Conservation (phyloP, 1,140 invertebrate species). For the Orius insidiosus region DNA sequence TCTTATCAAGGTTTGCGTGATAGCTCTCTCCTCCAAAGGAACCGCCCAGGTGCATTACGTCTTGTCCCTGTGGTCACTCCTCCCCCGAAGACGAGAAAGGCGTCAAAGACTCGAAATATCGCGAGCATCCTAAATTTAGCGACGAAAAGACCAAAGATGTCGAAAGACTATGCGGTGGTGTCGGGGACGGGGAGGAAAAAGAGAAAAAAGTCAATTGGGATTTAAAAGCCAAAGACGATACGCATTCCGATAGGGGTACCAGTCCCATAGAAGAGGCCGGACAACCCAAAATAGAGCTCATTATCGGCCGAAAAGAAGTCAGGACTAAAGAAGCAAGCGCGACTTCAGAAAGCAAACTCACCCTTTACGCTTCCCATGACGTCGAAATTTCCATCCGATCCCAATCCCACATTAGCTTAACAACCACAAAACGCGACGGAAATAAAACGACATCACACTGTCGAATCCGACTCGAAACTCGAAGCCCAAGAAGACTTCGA, state of each 20-base stretch:
- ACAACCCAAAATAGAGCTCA: conserved; percentile 28
- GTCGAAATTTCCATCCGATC: conserved; percentile 33
- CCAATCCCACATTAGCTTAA: conserved; percentile 32
- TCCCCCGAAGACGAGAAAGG: conserved; percentile 30
- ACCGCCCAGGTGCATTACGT: conserved; percentile 6
- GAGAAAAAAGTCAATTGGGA: conserved; percentile 15
- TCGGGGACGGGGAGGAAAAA: conserved; percentile 22
- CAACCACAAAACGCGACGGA: conserved; percentile 25
- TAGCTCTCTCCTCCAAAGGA: conserved; percentile 5
- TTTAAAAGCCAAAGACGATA: conserved; percentile 6
- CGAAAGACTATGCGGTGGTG: conserved; percentile 28
- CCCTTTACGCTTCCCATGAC: conserved; percentile 29
- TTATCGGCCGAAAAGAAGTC: conserved; percentile 33
- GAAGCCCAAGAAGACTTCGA: conserved; percentile 22
- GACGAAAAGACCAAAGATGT: conserved; percentile 23
- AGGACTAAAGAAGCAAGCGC: conserved; percentile 30
- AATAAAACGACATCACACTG: conserved; percentile 28
- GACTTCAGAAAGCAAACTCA: conserved; percentile 30
- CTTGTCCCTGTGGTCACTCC: conserved; percentile 8
- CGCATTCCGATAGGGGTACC: conserved; percentile 24
- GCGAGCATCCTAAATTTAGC: conserved; percentile 24
- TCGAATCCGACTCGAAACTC: conserved; percentile 26
- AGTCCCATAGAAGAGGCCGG: conserved; percentile 25
- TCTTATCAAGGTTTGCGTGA: conserved; percentile 6
- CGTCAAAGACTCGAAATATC: conserved; percentile 27